Base-by-base conservation (phyloP, 2,113 vertebrate species). In the Prolemur simus region DNA sequence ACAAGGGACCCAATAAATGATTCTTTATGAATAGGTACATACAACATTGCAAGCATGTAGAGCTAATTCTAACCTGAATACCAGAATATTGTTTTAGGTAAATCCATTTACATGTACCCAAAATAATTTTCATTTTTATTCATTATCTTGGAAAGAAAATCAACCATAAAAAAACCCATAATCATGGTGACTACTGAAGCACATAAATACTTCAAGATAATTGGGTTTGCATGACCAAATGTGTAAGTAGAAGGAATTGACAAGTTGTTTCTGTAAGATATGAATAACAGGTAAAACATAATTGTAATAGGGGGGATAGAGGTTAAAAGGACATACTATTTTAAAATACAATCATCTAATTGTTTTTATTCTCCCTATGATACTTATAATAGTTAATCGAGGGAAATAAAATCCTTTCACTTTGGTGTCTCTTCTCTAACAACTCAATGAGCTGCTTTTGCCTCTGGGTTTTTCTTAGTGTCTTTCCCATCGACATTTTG, bases 281-380 rank as follows among this genome's bases (percentile, higher is more conserved):
- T 23, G 11, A 95, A 63, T 66, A 11, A 76, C 5, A 37, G 34
- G 13, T 80, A 85, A 94, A 95, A 83, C 42, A 87, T 25, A 87
- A 71, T 37, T 64, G 1, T 45, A 93, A 76, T 4, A 88, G 39
- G 64, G 81, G 64, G 63, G 2, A 76, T 20, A 11, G 56, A 85
- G 23, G 17, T 74, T 86, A 71, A 91, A 93, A 96, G 58, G 42
- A 63, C 8, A 78, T 2, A n/a, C 8, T 45, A 60, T 83, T 91
- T 97, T 34, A 66, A 97, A 92, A 87, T 49, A 90, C 32, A 94
- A 83, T 60, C 6, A 91, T 63, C 13, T 56, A 63, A 29, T 83
- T 82, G 64, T 89, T 73, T 95, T 90, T 71, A 83, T 83, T 76
- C 9, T 88, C 52, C 52, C 39, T 60, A 47, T 64, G 13, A 0